These are phyloP conservation scores for Champsocephalus esox DNA, from an alignment of 2,797 vertebrate species.

Conservation along the genomic window DNA sequence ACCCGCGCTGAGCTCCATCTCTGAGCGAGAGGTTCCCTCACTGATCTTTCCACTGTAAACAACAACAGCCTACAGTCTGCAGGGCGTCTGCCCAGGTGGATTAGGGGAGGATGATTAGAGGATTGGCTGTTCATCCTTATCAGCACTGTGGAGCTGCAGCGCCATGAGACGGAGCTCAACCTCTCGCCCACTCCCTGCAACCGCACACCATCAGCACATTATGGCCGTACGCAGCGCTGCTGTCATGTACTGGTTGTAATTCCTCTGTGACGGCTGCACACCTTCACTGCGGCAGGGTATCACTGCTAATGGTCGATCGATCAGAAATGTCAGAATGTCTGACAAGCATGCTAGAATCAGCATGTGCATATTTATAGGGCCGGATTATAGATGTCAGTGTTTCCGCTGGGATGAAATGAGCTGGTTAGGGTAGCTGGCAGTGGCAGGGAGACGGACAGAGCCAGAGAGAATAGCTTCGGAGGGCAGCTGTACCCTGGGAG, in stretches of 20 bases:
- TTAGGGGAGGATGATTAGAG: constrained; percentile 72
- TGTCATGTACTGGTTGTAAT: constrained; percentile 27
- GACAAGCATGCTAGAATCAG: constrained; percentile 21
- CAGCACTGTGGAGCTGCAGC: constrained; percentile 55
- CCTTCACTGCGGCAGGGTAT: constrained; percentile 11
- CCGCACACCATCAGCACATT: constrained; percentile 33
- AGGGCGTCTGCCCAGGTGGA: constrained; percentile 69
- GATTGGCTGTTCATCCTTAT: constrained; percentile 75
- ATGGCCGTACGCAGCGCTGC: neutral
- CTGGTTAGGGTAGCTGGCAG: constrained; percentile 21
- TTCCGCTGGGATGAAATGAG: constrained; percentile 34
- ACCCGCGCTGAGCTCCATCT: constrained; percentile 23
- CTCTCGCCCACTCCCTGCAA: constrained; percentile 35
- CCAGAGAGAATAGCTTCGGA: constrained; percentile 30
- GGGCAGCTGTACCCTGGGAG: constrained; percentile 13
- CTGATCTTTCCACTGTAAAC: constrained; percentile 66
- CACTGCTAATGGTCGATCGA: constrained; percentile 40
- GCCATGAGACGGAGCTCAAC: constrained; percentile 25
- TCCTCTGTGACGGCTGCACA: neutral
- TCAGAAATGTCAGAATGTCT: constrained; percentile 35
- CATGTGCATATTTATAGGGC: constrained; percentile 38
- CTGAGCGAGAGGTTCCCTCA: constrained; percentile 33
- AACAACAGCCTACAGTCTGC: constrained; percentile 66
- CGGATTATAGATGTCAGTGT: constrained; percentile 26
- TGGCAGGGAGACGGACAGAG: constrained; percentile 9